Percentiles rank a stretch among this genome's conserved stretches.
Evolutionary conservation across 2,797 vertebrate genomes (phyloP).

Genomic region (Yasuhikotakia modesta): DNA sequence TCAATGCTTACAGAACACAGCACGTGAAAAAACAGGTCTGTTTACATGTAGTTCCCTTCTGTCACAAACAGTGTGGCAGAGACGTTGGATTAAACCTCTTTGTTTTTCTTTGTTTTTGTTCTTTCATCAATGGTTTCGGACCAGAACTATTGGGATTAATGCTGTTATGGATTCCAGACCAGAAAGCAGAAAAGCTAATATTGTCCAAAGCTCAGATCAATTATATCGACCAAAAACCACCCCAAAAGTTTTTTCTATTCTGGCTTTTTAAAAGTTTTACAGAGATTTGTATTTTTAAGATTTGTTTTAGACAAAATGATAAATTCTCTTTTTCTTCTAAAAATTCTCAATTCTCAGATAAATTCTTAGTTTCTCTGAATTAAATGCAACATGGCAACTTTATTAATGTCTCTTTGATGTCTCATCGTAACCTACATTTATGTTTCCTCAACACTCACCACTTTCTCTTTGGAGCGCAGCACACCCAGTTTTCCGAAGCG

Average conservation of each 20-base stretch:
- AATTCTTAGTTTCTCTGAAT: no score
- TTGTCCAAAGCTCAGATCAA: slow-evolving; percentile 20
- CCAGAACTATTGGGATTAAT: neutral
- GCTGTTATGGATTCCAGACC: neutral
- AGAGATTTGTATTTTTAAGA: no score
- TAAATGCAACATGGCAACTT: neutral
- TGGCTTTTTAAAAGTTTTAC: slow-evolving; percentile 13
- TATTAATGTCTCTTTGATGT: no score
- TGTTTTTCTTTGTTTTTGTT: no score
- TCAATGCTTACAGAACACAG: neutral
- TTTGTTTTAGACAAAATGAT: no score
- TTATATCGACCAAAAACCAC: slow-evolving; percentile 1
- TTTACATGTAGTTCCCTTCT: slow-evolving; percentile 27
- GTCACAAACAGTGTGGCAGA: slow-evolving; percentile 4
- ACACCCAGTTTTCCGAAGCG: slow-evolving; percentile 97
- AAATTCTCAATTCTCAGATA: no score
- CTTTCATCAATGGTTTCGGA: slow-evolving; percentile 23
- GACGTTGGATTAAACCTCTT: no score
- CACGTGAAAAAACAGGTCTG: neutral
- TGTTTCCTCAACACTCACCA: slow-evolving; percentile 79
- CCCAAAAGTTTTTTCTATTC: neutral
- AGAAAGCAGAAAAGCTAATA: slow-evolving; percentile 30
- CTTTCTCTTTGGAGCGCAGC: slow-evolving; percentile 97
- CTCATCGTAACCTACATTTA: neutral
- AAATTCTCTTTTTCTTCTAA: no score